phyloP scores from a whole-genome alignment of 2,888 invertebrate genomes.

The Brachylomia viminalis region DNA sequence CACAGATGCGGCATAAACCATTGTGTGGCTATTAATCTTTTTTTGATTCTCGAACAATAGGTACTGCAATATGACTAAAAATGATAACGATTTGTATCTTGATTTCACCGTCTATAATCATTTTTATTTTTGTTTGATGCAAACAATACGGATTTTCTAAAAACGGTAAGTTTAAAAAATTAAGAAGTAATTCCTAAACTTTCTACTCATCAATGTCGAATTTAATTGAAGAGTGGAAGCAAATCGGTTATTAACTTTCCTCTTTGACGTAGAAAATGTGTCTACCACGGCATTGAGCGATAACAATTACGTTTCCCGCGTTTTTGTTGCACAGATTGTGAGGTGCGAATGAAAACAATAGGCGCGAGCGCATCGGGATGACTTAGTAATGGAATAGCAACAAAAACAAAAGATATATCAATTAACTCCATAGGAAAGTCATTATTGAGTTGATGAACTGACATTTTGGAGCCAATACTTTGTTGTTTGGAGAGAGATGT shows the following conservation, averaged over 20 bases:
- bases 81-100: conserved; percentile 68
- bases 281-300: conserved; percentile 74
- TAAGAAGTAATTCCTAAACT: conserved; percentile 67
- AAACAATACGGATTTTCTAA: conserved; percentile 76
- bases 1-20: conserved; percentile 67
- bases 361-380: conserved; percentile 68
- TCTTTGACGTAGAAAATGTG: conserved; percentile 78
- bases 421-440: conserved; percentile 72
- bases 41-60: conserved; percentile 77
- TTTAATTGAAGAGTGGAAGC: conserved; percentile 75
- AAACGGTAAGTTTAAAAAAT: conserved; percentile 79
- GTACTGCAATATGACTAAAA: conserved; percentile 68
- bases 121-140: conserved; percentile 79
- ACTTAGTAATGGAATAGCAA: conserved; percentile 64
- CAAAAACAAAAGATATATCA: conserved; percentile 72
- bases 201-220: conserved; percentile 77
- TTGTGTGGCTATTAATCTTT: conserved; percentile 72
- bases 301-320: conserved; percentile 81
- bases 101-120: conserved; percentile 74
- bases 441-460: conserved; percentile 39
- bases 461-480: conserved; percentile 32
- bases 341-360: conserved; percentile 73
- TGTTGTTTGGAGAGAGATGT: not conserved
- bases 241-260: conserved; percentile 82
- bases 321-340: conserved; percentile 75